Base-by-base conservation (phyloP, 2,113 vertebrate genomes). In the Salvelinus fontinalis region DNA sequence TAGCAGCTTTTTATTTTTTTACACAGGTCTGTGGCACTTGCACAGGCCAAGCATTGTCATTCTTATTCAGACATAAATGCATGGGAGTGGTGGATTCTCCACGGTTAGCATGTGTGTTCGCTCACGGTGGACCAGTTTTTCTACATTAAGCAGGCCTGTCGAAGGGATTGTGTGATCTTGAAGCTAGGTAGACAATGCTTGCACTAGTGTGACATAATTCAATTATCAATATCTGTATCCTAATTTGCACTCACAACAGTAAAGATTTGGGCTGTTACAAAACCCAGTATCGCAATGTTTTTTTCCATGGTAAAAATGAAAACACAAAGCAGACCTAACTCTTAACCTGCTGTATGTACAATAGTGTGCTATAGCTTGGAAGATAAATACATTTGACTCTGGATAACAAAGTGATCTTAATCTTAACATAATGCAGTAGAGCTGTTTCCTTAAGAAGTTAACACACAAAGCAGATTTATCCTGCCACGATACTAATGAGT, bases 61-160 rank as follows among this genome's bases (percentile, higher is more conserved):
- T 22, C 8, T n/a, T 51, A 24, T 5, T 9, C 67, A 68, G 16
- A 39, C 16, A 18, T 39, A 31, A 7, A n/a, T n/a, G 18, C 16
- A 49, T 54, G 78, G 75, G 65, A 83, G 78, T 74, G 82, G 72
- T 44, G 64, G 14, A 5, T 60, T 68, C 26, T 26, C 62, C 8
- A 65, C 62, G 4, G 8, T 13, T 29, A 60, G 18, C 27, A n/a
- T 22, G 70, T 11, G 34, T n/a, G 51, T 51, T 60, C 60, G 34
- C 34, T 62, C 71, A 71, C 29, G 67, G 48, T 75, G 70, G 74
- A 84, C 82, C 70, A 76, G 82, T 84, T 65, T 62, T 16, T 81
- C 82, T 54, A 71, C 73, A 79, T 79, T 75, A 51, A 59, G 74
- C 65, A 66, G 34, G 34, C 57, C 49, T 57, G 64, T 79, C 65